Evolutionary conservation across 2,888 invertebrate species (phyloP), one percentile per base, ranked within the genome.

Genomic region (Cenopis cana): DNA sequence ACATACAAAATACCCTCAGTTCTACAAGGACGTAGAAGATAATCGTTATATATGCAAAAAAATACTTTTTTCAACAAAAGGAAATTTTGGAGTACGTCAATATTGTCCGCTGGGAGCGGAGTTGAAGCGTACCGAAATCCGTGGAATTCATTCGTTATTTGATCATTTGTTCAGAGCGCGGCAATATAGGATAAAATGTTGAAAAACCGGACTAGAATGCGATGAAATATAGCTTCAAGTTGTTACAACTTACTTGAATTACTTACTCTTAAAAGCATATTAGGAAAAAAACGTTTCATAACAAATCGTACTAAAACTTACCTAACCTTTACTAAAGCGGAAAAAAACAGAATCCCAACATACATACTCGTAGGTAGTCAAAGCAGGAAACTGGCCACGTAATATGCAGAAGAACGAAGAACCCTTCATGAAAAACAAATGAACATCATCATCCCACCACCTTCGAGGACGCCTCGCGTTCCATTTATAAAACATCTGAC

Each of bases 91-190:
- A 73, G 71, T 24, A 54, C 74, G 74, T 76, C 77, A 79, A 79
- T 81, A 82, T 81, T 81, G 79, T 78, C 68, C 59, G 71, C 73
- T 73, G 68, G 69, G 75, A 76, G 76, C 77, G 77, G 79, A 80
- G 82, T 83, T 82, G 78, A 78, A 82, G 81, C 81, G 79, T 78
- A n/a, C 29, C 29, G 9, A 24, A 41, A 14, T 41, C 61, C 69
- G n/a, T 36, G 72, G 72, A 74, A 73, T 50, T 70, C 75, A 73
- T 60, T 78, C 73, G 11, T 36, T 20, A 20, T 41, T 59, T 14
- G 72, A 38, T 70, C 74, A 73, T 64, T 76, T 72, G 60, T 66
- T 60, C 74, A 68, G 11, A 10, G 38, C 18, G 14, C 52, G 20
- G 52, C 54, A 41, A 55, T 57, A 57, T 56, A 11, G 56, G 46